phyloP scores from a whole-genome alignment of 2,797 vertebrate species.

The Molossus alvarezi region DNA sequence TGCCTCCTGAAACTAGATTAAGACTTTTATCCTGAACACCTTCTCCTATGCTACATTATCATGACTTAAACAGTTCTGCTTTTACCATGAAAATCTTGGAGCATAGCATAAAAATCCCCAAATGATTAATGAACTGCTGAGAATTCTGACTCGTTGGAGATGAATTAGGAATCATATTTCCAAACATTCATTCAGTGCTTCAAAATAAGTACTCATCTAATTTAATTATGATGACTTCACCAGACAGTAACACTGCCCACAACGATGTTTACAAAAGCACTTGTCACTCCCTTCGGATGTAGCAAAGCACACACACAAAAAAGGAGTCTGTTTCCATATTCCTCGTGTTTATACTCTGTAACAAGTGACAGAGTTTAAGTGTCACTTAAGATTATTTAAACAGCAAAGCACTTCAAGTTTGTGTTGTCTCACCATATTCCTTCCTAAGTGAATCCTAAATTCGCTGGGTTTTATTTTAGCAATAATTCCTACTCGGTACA shows the following conservation, averaged over 20 bases:
- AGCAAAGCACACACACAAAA: constrained; percentile 75
- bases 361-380: constrained; percentile 70
- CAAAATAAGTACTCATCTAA: constrained; percentile 80
- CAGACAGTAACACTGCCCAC: constrained; percentile 79
- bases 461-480: background rate
- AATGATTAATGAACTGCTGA: constrained; percentile 82
- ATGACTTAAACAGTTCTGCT: constrained; percentile 71
- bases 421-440: background rate
- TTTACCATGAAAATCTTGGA: constrained; percentile 68
- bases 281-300: constrained; percentile 82
- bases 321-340: constrained; percentile 74
- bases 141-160: constrained; percentile 73
- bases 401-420: constrained; percentile 41
- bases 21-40: constrained; percentile 38
- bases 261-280: constrained; percentile 83
- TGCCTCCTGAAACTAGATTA: constrained; percentile 59
- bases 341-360: constrained; percentile 80
- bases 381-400: constrained; percentile 74
- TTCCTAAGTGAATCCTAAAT: background rate
- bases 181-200: constrained; percentile 75
- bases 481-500: background rate
- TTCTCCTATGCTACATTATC: constrained; percentile 46
- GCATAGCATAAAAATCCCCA: constrained; percentile 71
- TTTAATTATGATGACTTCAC: constrained; percentile 82
- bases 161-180: constrained; percentile 77